Evolutionary conservation across 2,888 invertebrate species (phyloP).

Genomic region (Lepidonotus clava): DNA sequence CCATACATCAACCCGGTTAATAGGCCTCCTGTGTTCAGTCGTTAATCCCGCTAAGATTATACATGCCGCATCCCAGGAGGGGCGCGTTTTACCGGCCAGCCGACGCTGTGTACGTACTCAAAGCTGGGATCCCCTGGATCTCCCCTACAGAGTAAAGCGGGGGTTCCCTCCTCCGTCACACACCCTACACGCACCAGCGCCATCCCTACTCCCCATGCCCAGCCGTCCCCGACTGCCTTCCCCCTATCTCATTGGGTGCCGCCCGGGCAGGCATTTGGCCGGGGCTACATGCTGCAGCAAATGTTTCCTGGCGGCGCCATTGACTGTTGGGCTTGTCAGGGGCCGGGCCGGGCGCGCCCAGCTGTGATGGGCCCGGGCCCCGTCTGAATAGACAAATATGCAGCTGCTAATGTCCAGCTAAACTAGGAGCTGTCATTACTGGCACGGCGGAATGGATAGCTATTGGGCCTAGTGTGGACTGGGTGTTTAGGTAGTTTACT

Average conservation of each 20-base stretch:
- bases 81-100: too few relatives aligned
- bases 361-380: not conserved
- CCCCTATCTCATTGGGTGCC: not conserved
- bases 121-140: too few relatives aligned
- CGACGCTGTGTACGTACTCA: too few relatives aligned
- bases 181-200: too few relatives aligned
- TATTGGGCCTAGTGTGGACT: not conserved
- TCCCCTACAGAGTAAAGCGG: too few relatives aligned
- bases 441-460: not conserved
- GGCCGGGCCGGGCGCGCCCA: not conserved
- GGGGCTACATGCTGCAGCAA: not conserved
- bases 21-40: too few relatives aligned
- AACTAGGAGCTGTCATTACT: constrained; percentile 28
- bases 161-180: too few relatives aligned
- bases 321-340: not conserved
- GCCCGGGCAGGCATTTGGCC: not conserved
- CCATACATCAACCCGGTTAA: not conserved
- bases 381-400: constrained; percentile 35
- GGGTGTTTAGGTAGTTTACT: too few relatives aligned
- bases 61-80: too few relatives aligned
- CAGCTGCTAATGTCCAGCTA: not conserved
- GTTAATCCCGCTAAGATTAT: too few relatives aligned
- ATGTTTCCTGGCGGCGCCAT: not conserved
- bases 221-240: not conserved
- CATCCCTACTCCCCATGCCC: not conserved